Evolutionary conservation across 2,113 vertebrate genomes (phyloP), one percentile per base, ranked within the genome.

Genomic region (Petroica traversi): DNA sequence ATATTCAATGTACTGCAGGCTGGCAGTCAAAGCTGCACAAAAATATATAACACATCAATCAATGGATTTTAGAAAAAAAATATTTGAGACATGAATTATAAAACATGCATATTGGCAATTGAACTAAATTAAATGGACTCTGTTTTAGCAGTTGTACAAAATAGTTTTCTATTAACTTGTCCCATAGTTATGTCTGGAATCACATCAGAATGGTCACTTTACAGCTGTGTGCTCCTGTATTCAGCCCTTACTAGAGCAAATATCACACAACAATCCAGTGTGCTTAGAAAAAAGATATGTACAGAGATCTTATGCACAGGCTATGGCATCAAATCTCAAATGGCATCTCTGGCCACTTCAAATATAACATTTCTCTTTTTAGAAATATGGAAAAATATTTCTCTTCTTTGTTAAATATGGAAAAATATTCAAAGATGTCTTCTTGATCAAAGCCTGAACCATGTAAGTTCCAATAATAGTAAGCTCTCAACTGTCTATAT

Each of bases 81-180:
- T 6, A 20, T 13, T 45, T 64, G 28, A 66, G 31, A 58, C 13
- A 36, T 0, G 0, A 24, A 75, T 19, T 40, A 58, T 33, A 43
- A 67, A 85, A 63, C 36, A 68, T 0, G 1, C 36, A 22, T 57
- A 63, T 57, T 55, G 52, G 5, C 28, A 40, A 76, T 76, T n/a
- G 48, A 46, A 34, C 8, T 78, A 77, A 67, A 74, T 76, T 79
- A 59, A 72, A 51, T 51, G 3, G 14, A 88, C 75, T 79, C 17
- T 81, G 12, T 6, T 84, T 87, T 79, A 78, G 19, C 36, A 85
- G n/a, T 88, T 78, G 72, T 43, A 82, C 24, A 38, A 81, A 85
- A 41, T 4, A 51, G 40, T 34, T 72, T 88, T 68, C 40, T 2
- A 45, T 36, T 48, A 75, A 2, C 48, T 72, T 85, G 14, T 57